A percentile compares a stretch with the other conserved stretches of the same genome.
phyloP scores from a whole-genome alignment of 2,888 invertebrate genomes.

The Caenorhabditis sp. region DNA sequence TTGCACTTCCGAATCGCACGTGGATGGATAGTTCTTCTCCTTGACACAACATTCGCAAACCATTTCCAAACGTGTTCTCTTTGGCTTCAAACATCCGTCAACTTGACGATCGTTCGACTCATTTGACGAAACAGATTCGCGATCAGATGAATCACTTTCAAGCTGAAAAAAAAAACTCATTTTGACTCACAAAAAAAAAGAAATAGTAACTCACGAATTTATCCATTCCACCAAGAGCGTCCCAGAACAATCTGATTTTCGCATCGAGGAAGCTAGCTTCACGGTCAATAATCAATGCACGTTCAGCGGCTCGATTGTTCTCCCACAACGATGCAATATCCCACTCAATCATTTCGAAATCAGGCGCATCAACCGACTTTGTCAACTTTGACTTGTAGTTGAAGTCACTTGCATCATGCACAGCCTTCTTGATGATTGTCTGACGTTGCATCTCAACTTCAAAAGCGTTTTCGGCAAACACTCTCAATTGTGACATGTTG shows the following conservation, averaged over 20 bases:
- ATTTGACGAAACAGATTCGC: conserved; percentile 8
- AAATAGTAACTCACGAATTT: conserved; percentile 2
- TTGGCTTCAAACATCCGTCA: conserved; percentile 36
- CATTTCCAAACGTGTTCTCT: conserved; percentile 10
- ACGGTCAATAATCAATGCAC: conserved; percentile 10
- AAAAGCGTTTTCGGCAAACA: conserved; percentile 15
- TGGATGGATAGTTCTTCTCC: background rate
- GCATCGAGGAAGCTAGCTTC: conserved; percentile 17
- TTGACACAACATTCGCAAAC: conserved; percentile 6
- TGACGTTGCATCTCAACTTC: conserved; percentile 18
- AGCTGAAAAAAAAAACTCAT: background rate
- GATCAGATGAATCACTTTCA: conserved; percentile 4
- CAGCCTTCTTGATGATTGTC: conserved; percentile 8
- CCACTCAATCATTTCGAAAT: conserved; percentile 6
- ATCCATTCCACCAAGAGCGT: conserved; percentile 9
- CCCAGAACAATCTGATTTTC: conserved; percentile 22
- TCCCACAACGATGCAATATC: conserved; percentile 6
- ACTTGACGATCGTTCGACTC: conserved; percentile 18
- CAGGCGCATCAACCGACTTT: background rate
- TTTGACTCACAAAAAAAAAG: background rate
- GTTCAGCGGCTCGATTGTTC: background rate
- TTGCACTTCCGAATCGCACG: conserved; percentile 9
- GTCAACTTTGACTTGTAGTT: background rate
- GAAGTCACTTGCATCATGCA: background rate
- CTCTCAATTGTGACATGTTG: background rate